phyloP scores from a whole-genome alignment of 1,140 invertebrate genomes.

The Tetragnatha versicolor region DNA sequence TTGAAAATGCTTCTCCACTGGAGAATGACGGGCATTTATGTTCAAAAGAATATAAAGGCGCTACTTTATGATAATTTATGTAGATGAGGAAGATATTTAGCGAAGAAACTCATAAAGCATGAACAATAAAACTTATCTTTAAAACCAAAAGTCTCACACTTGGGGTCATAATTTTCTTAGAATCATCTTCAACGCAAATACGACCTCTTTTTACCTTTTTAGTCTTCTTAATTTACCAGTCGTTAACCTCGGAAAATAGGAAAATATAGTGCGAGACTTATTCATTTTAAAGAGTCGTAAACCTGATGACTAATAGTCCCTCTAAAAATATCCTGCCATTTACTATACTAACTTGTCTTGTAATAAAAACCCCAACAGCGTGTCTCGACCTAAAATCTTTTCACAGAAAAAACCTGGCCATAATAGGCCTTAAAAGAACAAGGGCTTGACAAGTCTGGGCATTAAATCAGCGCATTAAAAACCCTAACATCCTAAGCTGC shows the following conservation, averaged over 20 bases:
- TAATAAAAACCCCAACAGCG: slow-evolving; percentile 27
- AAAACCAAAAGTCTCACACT: neutral
- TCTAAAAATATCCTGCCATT: slow-evolving; percentile 36
- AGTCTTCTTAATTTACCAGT: too few relatives aligned
- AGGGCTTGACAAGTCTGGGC: slow-evolving; percentile 27
- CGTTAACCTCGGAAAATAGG: slow-evolving; percentile 27
- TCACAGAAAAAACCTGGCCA: slow-evolving; percentile 10
- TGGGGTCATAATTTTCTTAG: neutral
- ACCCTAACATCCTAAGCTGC: slow-evolving; percentile 43
- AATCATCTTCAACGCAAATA: slow-evolving; percentile 12
- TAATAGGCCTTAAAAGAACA: slow-evolving; percentile 40
- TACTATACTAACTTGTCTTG: neutral
- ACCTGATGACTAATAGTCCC: slow-evolving; percentile 36
- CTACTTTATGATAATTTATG: too few relatives aligned
- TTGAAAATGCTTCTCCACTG: too few relatives aligned
- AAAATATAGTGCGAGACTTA: neutral
- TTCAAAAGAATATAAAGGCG: too few relatives aligned
- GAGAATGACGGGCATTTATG: too few relatives aligned
- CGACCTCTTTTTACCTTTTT: too few relatives aligned
- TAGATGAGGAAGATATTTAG: too few relatives aligned
- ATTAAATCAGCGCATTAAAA: slow-evolving; percentile 51
- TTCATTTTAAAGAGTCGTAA: slow-evolving; percentile 41
- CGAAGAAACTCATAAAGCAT: slow-evolving; percentile 14
- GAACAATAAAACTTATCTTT: slow-evolving; percentile 18
- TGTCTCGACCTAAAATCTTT: slow-evolving; percentile 13